Conservation (phyloP, 2,113 vertebrate genomes). For the Toxotes chatareus region DNA sequence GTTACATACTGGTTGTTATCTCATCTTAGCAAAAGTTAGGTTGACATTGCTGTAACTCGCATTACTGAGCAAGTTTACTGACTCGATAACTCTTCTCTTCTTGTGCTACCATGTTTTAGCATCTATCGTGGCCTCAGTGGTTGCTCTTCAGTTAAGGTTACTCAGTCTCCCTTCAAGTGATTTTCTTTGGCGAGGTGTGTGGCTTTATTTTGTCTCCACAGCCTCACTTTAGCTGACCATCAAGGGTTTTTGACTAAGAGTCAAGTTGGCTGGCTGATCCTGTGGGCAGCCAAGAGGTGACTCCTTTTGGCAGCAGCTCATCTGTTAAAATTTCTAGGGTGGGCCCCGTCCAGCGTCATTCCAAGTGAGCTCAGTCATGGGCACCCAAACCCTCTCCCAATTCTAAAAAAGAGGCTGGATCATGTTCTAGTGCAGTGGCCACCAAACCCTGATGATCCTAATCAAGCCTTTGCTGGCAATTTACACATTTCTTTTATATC, state of each 20-base stretch:
- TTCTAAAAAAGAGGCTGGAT: conserved; percentile 29
- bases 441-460: conserved; percentile 28
- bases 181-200: not conserved
- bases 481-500: conserved; percentile 53
- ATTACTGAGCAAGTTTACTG: not conserved
- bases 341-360: conserved; percentile 56
- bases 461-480: conserved; percentile 41
- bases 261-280: conserved; percentile 37
- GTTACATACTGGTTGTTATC: too few species aligned
- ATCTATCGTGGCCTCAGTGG: not conserved
- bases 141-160: not conserved
- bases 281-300: conserved; percentile 53
- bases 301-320: conserved; percentile 75
- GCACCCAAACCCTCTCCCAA: conserved; percentile 57
- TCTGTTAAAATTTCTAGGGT: conserved; percentile 67
- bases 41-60: too few species aligned
- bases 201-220: conserved; percentile 8
- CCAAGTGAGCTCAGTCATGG: conserved; percentile 69
- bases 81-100: not conserved
- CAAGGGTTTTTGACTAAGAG: conserved; percentile 44
- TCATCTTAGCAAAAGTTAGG: too few species aligned
- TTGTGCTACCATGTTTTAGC: too few species aligned
- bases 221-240: conserved; percentile 52
- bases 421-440: conserved; percentile 22
- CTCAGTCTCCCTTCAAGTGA: not conserved